phyloP scores from a whole-genome alignment of 2,113 vertebrate genomes.

The Percopsis transmontana region DNA sequence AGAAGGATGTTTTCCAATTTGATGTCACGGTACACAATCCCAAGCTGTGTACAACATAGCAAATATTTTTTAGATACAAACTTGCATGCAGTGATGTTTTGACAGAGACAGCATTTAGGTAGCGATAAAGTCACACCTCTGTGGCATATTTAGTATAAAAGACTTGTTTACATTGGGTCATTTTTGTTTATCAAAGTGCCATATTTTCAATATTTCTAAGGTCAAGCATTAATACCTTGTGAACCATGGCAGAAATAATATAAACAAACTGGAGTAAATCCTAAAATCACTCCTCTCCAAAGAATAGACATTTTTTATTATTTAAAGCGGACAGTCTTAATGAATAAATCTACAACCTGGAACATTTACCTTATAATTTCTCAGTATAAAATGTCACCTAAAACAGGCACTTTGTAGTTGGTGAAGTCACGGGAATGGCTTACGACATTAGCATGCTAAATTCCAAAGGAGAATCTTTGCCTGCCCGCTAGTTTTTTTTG shows the following conservation, averaged over 20 bases:
- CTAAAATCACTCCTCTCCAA: background rate
- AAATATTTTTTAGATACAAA: background rate
- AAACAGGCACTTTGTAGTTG: no score
- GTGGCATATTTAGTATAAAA: background rate
- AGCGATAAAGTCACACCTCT: background rate
- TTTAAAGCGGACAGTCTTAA: no score
- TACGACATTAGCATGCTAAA: no score
- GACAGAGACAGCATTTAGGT: constrained; percentile 13
- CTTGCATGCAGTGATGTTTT: background rate
- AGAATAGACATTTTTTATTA: background rate
- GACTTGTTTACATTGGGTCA: background rate
- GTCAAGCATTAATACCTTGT: background rate
- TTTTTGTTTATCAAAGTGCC: background rate
- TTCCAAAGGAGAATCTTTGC: no score
- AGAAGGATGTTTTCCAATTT: constrained; percentile 93
- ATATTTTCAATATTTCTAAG: background rate
- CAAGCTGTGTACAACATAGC: constrained; percentile 76
- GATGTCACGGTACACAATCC: constrained; percentile 90
- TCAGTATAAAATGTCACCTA: background rate
- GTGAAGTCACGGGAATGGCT: no score
- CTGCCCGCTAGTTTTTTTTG: no score
- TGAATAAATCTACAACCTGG: background rate
- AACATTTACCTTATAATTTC: no score
- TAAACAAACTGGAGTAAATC: background rate
- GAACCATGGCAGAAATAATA: no score